These are phyloP conservation scores for Perccottus glenii DNA, from an alignment of 2,113 vertebrate genomes.

Conservation along the genomic window DNA sequence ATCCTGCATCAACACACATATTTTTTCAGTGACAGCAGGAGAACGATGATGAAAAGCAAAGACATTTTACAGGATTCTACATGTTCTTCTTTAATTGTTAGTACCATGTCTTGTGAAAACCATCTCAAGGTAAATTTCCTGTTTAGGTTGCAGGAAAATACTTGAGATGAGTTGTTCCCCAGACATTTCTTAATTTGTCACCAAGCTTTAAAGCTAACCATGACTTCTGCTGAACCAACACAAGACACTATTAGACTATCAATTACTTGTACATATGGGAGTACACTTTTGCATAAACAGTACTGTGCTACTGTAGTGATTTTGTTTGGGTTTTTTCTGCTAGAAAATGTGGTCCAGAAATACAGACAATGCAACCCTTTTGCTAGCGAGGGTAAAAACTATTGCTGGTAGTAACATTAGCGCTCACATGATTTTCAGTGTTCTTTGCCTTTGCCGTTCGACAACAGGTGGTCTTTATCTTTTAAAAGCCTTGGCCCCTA, in stretches of 20 bases:
- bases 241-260: constrained; percentile 15
- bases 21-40: constrained; percentile 15
- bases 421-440: background rate
- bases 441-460: background rate
- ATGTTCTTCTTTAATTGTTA: too few relatives aligned
- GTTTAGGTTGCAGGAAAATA: constrained; percentile 16
- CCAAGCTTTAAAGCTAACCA: constrained; percentile 22
- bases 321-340: constrained; percentile 1
- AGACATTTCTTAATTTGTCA: constrained; percentile 34
- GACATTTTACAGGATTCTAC: background rate
- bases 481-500: constrained; percentile 12
- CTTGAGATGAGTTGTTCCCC: constrained; percentile 12
- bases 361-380: constrained; percentile 26
- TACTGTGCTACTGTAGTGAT: background rate
- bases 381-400: background rate
- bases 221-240: constrained; percentile 23
- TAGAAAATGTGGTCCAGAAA: constrained; percentile 14
- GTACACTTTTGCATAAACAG: constrained; percentile 20
- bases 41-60: constrained; percentile 16
- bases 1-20: constrained; percentile 23
- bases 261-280: constrained; percentile 22
- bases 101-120: too few relatives aligned
- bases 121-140: background rate
- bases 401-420: constrained; percentile 24
- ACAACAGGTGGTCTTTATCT: constrained; percentile 30